Base-by-base conservation (phyloP, 35 echinoderm and acorn worm genomes). In the Diadema setosum region DNA sequence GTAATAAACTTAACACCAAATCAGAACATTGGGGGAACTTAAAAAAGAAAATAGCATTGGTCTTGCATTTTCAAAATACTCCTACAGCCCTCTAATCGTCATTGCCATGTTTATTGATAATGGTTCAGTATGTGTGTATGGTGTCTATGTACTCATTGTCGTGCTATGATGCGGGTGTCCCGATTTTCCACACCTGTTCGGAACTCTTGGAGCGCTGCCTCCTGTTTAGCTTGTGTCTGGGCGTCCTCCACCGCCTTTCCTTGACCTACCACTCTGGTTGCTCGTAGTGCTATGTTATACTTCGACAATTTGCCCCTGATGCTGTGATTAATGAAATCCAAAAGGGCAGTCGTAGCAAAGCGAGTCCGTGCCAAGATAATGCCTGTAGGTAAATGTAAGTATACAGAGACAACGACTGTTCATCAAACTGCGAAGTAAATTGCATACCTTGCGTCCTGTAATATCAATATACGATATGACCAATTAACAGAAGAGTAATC, bases 261-360 rank as follows among this genome's bases (percentile, higher is more conserved):
- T 55, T 93, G 91, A 25, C 91, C 91, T 39, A 93, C 91, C 7
- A 93, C 29, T 9, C 74, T n/a, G 40, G 29, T 48, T 26, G 91
- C 75, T 34, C 75, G 73, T 0, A 93, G 43, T 14, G 9, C 50
- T n/a, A n/a, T n/a, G n/a, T n/a, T n/a, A n/a, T n/a, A n/a, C 12
- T 45, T 32, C 36, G 56, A 59, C 29, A 50, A 36, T 21, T 35
- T 11, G 5, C 5, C 12, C 17, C 20, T 4, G 15, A 78, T 35
- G 35, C 25, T n/a, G 16, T 44, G 4, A 0, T 42, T 35, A 5
- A 93, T 32, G 35, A 93, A 93, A 9, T 87, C 46, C 3, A 24
- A 44, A 15, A 93, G 21, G 45, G 84, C 82, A 17, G 31, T 30
- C 8, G 82, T 75, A 67, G 76, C 80, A 11, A 87, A 42, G 17